A percentile compares a stretch with the other conserved stretches of the same genome.
Conservation (phyloP, 2,113 vertebrate species). For the Tragulus kanchil region DNA sequence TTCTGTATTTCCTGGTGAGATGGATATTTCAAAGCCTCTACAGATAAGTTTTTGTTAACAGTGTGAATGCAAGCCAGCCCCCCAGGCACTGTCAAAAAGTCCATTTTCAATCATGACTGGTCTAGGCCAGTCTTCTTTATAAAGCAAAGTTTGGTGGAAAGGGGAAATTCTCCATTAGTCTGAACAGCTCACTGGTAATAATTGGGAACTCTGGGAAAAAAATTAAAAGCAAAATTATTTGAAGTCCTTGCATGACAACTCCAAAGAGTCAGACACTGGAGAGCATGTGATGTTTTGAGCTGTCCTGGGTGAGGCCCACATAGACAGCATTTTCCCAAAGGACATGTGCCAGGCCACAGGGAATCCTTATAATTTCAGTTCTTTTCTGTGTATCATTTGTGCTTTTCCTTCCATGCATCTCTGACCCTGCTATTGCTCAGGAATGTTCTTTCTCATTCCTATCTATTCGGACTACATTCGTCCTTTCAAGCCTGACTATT, state of each 20-base stretch:
- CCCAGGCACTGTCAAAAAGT: background rate
- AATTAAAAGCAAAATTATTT: background rate
- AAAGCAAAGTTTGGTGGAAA: background rate
- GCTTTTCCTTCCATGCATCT: background rate
- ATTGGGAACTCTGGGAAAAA: background rate
- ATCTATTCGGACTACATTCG: background rate
- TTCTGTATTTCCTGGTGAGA: background rate
- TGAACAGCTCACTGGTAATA: background rate
- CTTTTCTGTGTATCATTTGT: background rate
- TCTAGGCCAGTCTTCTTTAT: background rate
- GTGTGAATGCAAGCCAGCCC: background rate
- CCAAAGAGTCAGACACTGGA: background rate
- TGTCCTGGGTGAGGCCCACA: no score
- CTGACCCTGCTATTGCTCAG: no score
- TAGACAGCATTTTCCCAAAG: background rate
- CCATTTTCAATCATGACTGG: rapidly evolving
- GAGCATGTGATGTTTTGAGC: no score
- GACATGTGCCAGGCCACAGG: rapidly evolving
- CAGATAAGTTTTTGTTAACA: no score
- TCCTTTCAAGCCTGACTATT: no score
- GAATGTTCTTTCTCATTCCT: background rate
- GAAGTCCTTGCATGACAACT: background rate
- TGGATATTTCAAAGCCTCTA: background rate
- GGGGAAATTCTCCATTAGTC: rapidly evolving
- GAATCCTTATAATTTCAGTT: background rate